These are phyloP conservation scores for Triplophysa rosa DNA, from an alignment of 2,113 vertebrate genomes.

Conservation along the genomic window DNA sequence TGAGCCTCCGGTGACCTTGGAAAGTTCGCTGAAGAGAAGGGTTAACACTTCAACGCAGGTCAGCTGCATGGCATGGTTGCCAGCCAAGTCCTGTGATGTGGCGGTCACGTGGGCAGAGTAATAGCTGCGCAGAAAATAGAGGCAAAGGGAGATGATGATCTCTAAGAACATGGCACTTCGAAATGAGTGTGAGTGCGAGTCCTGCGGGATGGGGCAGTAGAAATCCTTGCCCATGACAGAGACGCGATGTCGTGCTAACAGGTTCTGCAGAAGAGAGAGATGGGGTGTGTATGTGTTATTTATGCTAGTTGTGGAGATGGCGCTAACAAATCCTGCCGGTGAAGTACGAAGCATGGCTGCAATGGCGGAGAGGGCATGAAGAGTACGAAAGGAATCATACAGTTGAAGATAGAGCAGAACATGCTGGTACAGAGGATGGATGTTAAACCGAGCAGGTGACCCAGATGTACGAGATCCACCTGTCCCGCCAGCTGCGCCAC, in stretches of 20 bases:
- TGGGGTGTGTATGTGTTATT: conserved; percentile 96
- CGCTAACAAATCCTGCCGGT: conserved; percentile 89
- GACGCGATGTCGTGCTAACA: conserved; percentile 92
- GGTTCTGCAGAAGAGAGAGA: conserved; percentile 93
- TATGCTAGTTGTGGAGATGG: conserved; percentile 97
- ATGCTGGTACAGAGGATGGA: conserved; percentile 96
- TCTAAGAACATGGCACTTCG: conserved; percentile 99
- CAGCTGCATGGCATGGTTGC: conserved; percentile 97
- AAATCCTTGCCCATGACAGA: conserved; percentile 99
- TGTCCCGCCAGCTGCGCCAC: conserved; percentile 44
- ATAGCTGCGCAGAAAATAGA: conserved; percentile 94
- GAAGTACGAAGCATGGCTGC: conserved; percentile 91
- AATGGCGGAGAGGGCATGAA: conserved; percentile 92
- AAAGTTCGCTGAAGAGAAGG: conserved; percentile 90
- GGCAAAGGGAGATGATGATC: conserved; percentile 94
- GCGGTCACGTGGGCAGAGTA: conserved; percentile 91
- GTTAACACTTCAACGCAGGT: conserved; percentile 96
- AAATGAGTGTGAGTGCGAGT: conserved; percentile 91
- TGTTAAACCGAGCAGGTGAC: conserved; percentile 78
- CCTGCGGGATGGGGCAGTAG: conserved; percentile 93
- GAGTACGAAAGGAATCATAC: conserved; percentile 93
- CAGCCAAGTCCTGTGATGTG: conserved; percentile 87
- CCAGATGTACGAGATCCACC: conserved; percentile 74
- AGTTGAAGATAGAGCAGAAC: conserved; percentile 95
- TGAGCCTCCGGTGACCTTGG: conserved; percentile 91